Conservation (phyloP, 2,113 vertebrate species). For the Balaeniceps rex region DNA sequence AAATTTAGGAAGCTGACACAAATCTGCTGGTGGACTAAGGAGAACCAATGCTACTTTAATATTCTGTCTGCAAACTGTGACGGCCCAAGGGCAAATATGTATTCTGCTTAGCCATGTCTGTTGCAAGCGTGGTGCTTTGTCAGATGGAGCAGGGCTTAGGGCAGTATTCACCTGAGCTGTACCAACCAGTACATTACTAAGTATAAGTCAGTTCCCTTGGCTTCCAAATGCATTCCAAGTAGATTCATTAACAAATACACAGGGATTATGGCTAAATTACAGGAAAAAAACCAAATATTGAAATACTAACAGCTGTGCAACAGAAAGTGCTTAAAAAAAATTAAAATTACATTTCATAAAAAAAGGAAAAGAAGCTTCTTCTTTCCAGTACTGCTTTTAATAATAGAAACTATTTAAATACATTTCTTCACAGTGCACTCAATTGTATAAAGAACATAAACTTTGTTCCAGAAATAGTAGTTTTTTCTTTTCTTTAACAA, state of each 20-base stretch:
- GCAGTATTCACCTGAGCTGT: neutral
- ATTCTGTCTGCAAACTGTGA: neutral
- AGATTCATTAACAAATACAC: neutral
- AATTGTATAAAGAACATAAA: neutral
- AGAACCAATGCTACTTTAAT: neutral
- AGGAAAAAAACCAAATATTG: neutral
- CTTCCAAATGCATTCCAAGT: neutral
- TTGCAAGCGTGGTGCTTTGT: neutral
- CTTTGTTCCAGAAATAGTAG: neutral
- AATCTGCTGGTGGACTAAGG: neutral
- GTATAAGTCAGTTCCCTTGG: neutral
- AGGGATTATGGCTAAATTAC: neutral
- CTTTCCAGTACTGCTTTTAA: neutral
- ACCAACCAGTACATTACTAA: neutral
- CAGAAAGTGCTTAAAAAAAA: neutral
- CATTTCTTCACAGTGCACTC: neutral
- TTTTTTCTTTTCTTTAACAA: neutral
- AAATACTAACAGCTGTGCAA: neutral
- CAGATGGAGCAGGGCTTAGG: neutral
- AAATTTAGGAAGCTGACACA: neutral
- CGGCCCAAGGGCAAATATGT: fast-evolving
- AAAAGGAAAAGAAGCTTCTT: neutral
- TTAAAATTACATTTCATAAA: neutral
- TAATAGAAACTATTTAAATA: neutral
- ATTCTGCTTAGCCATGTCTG: neutral